Base-by-base conservation (phyloP, 2,113 vertebrate species). In the Saccopteryx bilineata region DNA sequence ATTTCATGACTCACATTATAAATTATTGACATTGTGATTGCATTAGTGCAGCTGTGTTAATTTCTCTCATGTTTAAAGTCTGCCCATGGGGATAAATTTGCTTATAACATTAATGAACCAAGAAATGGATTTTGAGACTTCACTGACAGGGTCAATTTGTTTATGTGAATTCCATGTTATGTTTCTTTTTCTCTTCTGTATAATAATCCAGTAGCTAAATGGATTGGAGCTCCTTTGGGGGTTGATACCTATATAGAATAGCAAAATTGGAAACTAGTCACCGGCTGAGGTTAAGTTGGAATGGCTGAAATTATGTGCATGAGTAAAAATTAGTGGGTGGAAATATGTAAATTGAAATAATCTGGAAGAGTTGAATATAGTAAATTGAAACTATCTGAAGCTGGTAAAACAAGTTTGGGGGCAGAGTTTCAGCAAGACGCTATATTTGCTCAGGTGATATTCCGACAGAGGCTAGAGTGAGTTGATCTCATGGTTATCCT, bases 31-130 rank as follows among this genome's bases (percentile, higher is more conserved):
- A 65, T 33, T 86, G 50, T 84, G 86, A 85, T 94, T 78, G 13
- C 54, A 58, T 91, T 83, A 95, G 21, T 68, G 24, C 21, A 48
- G 58, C 81, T 90, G 24, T 90, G 88, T 92, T 88, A 87, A 96
- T 96, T 94, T 93, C 83, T 92, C 66, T 91, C 26, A 24, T 72
- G 63, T 96, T 96, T 87, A 85, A 61, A 92, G 24, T 88, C 79
- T 92, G n/a, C 61, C 81, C 46, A 18, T 6, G 75, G 93, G 93
- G 89, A 92, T 63, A 72, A 50, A 85, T 91, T 93, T 91, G 58
- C n/a, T 93, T 91, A 78, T 39, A 88, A 88, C n/a, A 76, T 66
- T 84, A 85, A 46, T 81, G 89, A 97, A 72, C 31, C 56, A 82
- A 76, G 46, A 85, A 72, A 68, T 33, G 14, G 8, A 50, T 85